These are phyloP conservation scores for Podabrus alpinus DNA, from an alignment of 2,888 invertebrate species.

Conservation along the genomic window DNA sequence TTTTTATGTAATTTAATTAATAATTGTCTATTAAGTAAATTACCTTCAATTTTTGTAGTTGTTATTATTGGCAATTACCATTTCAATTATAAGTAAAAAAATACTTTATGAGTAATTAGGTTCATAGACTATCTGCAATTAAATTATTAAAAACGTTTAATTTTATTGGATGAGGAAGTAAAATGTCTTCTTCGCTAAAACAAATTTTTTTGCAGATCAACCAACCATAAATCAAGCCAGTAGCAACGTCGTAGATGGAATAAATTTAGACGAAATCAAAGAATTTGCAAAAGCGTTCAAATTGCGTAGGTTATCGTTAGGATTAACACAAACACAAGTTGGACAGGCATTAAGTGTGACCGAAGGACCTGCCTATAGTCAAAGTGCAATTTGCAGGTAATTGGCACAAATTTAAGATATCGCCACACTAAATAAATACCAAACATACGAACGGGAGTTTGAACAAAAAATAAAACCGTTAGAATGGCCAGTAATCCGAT, in stretches of 20 bases:
- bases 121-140: slow-evolving; percentile 27
- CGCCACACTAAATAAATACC: background rate
- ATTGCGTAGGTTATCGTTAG: slow-evolving; percentile 87
- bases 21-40: slow-evolving; percentile 50
- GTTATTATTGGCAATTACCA: slow-evolving; percentile 27
- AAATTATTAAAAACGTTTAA: slow-evolving; percentile 22
- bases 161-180: background rate
- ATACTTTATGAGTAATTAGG: background rate
- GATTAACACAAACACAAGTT: slow-evolving; percentile 95
- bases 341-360: slow-evolving; percentile 96
- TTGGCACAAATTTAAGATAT: background rate
- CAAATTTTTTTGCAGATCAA: slow-evolving; percentile 67
- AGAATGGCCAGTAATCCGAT: background rate
- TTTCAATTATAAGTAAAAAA: slow-evolving; percentile 17
- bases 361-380: slow-evolving; percentile 97
- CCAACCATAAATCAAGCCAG: slow-evolving; percentile 92
- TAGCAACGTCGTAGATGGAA: slow-evolving; percentile 93
- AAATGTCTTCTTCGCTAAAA: background rate
- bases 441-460: background rate
- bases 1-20: slow-evolving; percentile 47
- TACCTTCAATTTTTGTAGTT: slow-evolving; percentile 44
- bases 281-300: slow-evolving; percentile 98
- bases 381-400: slow-evolving; percentile 99
- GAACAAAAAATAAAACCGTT: background rate
- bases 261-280: slow-evolving; percentile 96